Base-by-base conservation (phyloP, 2,797 vertebrate genomes). In the Rhincodon typus region DNA sequence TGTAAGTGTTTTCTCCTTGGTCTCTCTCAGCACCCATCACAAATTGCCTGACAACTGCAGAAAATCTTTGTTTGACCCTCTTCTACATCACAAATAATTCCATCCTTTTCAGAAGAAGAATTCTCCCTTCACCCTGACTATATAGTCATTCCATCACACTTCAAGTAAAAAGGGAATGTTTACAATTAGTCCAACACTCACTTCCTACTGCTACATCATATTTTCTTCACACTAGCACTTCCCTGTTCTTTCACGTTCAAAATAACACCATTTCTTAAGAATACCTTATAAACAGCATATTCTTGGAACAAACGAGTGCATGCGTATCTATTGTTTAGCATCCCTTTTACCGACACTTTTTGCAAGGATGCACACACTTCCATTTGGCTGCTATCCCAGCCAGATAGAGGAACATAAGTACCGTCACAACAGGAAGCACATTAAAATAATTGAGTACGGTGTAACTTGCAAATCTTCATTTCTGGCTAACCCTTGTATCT, bases 351-450 rank as follows among this genome's bases (percentile, higher is more conserved):
- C 53, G 34, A 62, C 30, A 34, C 13, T 53, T 57, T 87, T 34
- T 90, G 50, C 53, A 90, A 13, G 86, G 53, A 4, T 57, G 50
- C 27, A 62, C 27, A 90, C 27, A 34, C 86, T 57, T 30, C 50
- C 27, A 88, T 88, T 88, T 88, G 86, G 53, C 87, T 90, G 50
- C 53, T 13, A 62, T 90, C 87, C 53, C 53, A 90, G 87, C 87
- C 87, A 3, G 4, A 8, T 34, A 5, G 25, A 57, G 12, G 6
- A 90, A 50, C 27, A 90, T 5, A 34, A 62, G 10, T 30, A 30
- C 27, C 6, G 12, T 90, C 53, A 62, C 87, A 90, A 53, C 13
- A 12, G 87, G 27, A 90, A 53, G 46, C 50, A 90, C 27, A 90
- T 34, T 88, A 53, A 88, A 27, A 50, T 88, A 88, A 57, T 88